Percentiles rank a stretch among this genome's conserved stretches.
Evolutionary conservation across 2,888 invertebrate genomes (phyloP).

Genomic region (Zhuqinia jingwanae): DNA sequence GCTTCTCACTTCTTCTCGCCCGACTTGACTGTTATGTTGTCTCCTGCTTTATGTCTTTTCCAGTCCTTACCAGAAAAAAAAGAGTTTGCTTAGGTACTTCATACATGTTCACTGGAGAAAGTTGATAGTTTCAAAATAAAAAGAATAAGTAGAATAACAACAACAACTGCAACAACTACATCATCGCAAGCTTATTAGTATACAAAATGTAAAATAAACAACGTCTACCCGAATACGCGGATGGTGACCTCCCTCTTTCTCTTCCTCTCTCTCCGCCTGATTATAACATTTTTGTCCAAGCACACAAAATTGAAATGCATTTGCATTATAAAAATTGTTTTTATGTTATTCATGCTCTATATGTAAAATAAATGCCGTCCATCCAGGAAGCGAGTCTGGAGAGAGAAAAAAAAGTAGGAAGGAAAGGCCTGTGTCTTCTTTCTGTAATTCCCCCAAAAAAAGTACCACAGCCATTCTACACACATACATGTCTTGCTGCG

Average conservation of each 20-base stretch:
- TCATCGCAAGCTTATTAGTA: neutral
- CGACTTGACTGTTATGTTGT: neutral
- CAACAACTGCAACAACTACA: neutral
- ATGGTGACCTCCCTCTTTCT: neutral
- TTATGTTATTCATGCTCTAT: neutral
- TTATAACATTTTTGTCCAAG: neutral
- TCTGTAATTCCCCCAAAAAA: neutral
- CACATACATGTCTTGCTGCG: neutral
- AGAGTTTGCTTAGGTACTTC: slow-evolving; percentile 14
- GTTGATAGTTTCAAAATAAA: slow-evolving; percentile 10
- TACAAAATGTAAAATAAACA: neutral
- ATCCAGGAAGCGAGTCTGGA: neutral
- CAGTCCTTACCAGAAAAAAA: slow-evolving; percentile 9
- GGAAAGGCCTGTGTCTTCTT: neutral
- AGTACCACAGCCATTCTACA: neutral
- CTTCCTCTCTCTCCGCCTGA: neutral
- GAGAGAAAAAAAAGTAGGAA: neutral
- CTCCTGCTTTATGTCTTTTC: slow-evolving; percentile 15
- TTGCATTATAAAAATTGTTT: neutral
- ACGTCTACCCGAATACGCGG: neutral
- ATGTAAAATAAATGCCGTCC: neutral
- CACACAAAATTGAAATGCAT: neutral
- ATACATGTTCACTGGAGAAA: neutral
- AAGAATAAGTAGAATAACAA: too few species aligned
- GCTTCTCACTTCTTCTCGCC: neutral